phyloP scores from a whole-genome alignment of 2,888 invertebrate species.

The Pycnomerus fuliginosus region DNA sequence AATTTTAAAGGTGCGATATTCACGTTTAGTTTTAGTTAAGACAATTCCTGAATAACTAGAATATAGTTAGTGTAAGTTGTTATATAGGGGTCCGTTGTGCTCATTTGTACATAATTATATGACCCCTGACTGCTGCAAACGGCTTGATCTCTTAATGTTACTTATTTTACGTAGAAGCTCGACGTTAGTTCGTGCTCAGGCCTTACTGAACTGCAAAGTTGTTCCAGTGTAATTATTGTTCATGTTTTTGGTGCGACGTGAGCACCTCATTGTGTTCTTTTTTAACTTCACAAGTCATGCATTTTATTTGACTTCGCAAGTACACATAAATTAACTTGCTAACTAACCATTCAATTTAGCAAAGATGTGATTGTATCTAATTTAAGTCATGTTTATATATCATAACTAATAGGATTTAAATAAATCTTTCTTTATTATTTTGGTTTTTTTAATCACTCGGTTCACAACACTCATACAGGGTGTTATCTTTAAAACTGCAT shows the following conservation, averaged over 20 bases:
- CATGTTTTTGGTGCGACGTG: slow-evolving; percentile 19
- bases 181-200: slow-evolving; percentile 25
- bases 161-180: slow-evolving; percentile 34
- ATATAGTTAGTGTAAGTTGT: slow-evolving; percentile 34
- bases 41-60: slow-evolving; percentile 26
- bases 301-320: slow-evolving; percentile 28
- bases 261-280: slow-evolving; percentile 30
- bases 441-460: slow-evolving; percentile 9
- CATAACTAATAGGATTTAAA: slow-evolving; percentile 48
- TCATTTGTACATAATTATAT: slow-evolving; percentile 39
- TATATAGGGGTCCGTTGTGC: slow-evolving; percentile 35
- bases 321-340: slow-evolving; percentile 27
- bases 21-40: slow-evolving; percentile 18
- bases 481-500: too few relatives aligned
- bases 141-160: slow-evolving; percentile 48
- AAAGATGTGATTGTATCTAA: slow-evolving; percentile 53
- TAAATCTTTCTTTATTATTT: slow-evolving; percentile 48
- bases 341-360: slow-evolving; percentile 47
- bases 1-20: not conserved
- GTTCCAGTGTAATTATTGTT: slow-evolving; percentile 23
- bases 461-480: too few relatives aligned
- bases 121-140: slow-evolving; percentile 43
- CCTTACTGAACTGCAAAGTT: slow-evolving; percentile 23
- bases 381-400: slow-evolving; percentile 52
- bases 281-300: slow-evolving; percentile 25